phyloP scores from a whole-genome alignment of 2,888 invertebrate genomes.

The Eucera pruinosa region DNA sequence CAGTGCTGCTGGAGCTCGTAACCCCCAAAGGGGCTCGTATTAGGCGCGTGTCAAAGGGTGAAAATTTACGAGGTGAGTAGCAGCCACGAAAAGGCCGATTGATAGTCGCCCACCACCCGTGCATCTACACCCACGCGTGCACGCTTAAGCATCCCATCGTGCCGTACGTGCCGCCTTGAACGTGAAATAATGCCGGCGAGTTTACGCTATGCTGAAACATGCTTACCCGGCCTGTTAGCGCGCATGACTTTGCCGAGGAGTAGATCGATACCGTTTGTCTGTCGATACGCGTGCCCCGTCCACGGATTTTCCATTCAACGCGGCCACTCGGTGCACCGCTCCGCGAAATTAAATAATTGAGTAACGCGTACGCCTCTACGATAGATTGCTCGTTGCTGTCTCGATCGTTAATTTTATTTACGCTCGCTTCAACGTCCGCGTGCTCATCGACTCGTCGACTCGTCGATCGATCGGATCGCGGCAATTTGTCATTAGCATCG shows the following conservation, averaged over 20 bases:
- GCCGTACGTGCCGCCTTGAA: conserved; percentile 43
- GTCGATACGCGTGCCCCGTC: conserved; percentile 63
- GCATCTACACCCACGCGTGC: neutral
- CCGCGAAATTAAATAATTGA: conserved; percentile 53
- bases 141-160: neutral
- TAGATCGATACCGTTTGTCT: conserved; percentile 73
- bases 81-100: conserved; percentile 76
- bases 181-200: conserved; percentile 63
- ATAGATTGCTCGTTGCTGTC: conserved; percentile 1
- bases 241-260: conserved; percentile 56
- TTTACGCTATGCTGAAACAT: conserved; percentile 71
- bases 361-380: conserved; percentile 29
- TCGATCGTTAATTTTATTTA: too few species aligned
- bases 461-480: too few species aligned
- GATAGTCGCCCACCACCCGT: conserved; percentile 62
- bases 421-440: too few species aligned
- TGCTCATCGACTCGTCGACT: too few species aligned
- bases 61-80: conserved; percentile 81
- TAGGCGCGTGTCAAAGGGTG: conserved; percentile 82
- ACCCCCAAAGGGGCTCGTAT: conserved; percentile 73
- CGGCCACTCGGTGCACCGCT: conserved; percentile 14
- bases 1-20: conserved; percentile 25
- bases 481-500: too few species aligned
- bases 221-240: conserved; percentile 60
- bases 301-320: conserved; percentile 51